Percentiles rank a stretch among this genome's conserved stretches.
Evolutionary conservation across 2,888 invertebrate species (phyloP).

Genomic region (Oscheius onirici): DNA sequence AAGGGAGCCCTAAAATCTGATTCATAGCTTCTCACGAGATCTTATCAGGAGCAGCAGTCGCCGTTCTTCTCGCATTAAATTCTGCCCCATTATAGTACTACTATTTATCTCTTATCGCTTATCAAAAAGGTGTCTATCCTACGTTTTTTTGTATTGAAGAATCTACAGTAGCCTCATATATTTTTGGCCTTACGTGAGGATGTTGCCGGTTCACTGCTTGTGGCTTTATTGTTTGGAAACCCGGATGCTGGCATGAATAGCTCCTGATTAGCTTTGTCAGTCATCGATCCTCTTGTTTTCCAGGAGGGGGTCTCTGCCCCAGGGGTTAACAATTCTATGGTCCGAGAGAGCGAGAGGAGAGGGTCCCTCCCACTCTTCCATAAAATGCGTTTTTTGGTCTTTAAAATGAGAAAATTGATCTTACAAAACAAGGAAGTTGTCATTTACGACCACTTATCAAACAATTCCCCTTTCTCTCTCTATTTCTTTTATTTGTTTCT

Average conservation of each 20-base stretch:
- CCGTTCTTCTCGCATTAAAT: background rate
- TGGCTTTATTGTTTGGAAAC: constrained; percentile 26
- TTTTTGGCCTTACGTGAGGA: background rate
- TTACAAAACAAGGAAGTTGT: background rate
- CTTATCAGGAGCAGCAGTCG: constrained; percentile 10
- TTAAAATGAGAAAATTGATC: background rate
- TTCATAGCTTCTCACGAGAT: constrained; percentile 2
- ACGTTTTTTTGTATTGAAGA: background rate
- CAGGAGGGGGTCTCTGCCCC: background rate
- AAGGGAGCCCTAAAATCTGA: constrained; percentile 17
- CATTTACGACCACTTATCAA: constrained; percentile 16
- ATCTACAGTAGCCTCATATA: background rate
- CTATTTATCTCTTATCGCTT: constrained; percentile 2
- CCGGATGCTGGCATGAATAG: constrained; percentile 27
- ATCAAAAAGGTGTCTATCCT: background rate
- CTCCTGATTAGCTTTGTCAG: constrained; percentile 30
- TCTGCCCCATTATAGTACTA: background rate
- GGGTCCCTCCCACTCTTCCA: background rate
- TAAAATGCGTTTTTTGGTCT: too few relatives aligned
- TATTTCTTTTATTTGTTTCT: constrained; percentile 8
- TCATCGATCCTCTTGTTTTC: constrained; percentile 32
- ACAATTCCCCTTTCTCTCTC: background rate
- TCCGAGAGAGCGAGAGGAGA: background rate
- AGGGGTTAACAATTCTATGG: constrained; percentile 20
- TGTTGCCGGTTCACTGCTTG: constrained; percentile 18